Conservation (phyloP, 1,140 invertebrate genomes). For the Scaptodrosophila lebanonensis region DNA sequence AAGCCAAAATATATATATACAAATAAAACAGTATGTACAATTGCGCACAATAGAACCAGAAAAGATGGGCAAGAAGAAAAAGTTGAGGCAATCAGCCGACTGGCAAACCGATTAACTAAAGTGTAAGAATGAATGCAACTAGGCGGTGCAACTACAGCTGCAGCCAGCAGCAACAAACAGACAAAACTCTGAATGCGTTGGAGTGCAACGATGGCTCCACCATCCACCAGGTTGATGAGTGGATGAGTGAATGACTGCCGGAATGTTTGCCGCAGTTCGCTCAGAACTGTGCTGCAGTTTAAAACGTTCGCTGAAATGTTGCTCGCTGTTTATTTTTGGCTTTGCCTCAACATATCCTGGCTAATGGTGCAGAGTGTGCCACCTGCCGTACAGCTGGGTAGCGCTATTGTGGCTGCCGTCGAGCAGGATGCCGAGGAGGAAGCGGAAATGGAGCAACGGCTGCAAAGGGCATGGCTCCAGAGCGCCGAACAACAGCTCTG, state of each 20-base stretch:
- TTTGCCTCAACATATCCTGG: conserved; percentile 17
- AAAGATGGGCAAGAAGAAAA: conserved; percentile 32
- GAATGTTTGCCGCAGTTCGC: conserved; percentile 32
- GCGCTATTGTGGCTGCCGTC: conserved; percentile 58
- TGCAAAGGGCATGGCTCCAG: conserved; percentile 32
- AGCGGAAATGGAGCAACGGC: conserved; percentile 19
- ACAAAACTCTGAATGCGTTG: conserved; percentile 42
- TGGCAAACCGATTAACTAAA: too few relatives aligned
- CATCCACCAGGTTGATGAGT: conserved; percentile 1
- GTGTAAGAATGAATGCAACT: conserved; percentile 10
- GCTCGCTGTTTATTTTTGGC: conserved; percentile 15
- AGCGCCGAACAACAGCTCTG: conserved; percentile 41
- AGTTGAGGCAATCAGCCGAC: conserved; percentile 20
- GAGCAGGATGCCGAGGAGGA: conserved; percentile 49
- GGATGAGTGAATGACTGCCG: neutral
- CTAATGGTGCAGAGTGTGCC: conserved; percentile 29
- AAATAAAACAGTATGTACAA: conserved; percentile 14
- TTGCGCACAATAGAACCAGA: conserved; percentile 50
- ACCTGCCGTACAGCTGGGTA: conserved; percentile 45
- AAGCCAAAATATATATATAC: conserved; percentile 36
- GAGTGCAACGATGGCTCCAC: conserved; percentile 48
- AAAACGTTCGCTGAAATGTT: conserved; percentile 37
- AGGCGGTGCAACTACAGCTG: too few relatives aligned
- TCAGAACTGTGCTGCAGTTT: conserved; percentile 33
- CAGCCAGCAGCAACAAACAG: too few relatives aligned